Base-by-base conservation (phyloP, 2,797 vertebrate genomes). In the Enteromius thamalakanensis region DNA sequence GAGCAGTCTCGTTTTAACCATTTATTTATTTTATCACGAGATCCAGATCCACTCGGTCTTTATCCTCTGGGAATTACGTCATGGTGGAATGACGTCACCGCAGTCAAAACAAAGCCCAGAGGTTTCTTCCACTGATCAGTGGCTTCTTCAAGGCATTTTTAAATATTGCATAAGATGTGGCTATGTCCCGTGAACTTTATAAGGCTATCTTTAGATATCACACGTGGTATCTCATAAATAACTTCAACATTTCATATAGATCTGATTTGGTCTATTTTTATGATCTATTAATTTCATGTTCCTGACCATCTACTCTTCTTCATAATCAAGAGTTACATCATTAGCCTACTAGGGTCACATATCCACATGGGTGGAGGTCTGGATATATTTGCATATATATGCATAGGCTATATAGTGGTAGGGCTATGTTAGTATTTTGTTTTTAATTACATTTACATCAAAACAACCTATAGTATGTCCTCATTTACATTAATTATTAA, bases 51-150 rank as follows among this genome's bases (percentile, higher is more conserved):
- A 42, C 47, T 26, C 45, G 19, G 65, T 76, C 62, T 64, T 26
- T 68, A 32, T 42, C 53, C 17, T 10, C 42, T 58, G 29, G n/a
- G 55, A 40, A 74, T 79, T 15, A 51, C 58, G 40, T 51, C 67
- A 77, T 37, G n/a, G 0, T 53, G 15, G 21, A 60, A 79, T 82
- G 84, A 85, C 84, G 60, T 85, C 84, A 85, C 49, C 14, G 2
- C 26, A 45, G 29, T 47, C 17, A 60, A 17, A 42, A 17, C 67
- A 80, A 23, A 69, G 65, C 49, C 15, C 78, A 23, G 45, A 65
- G 62, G 47, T 53, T 67, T 68, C 19, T 51, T 51, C 45, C 45
- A 51, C 45, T 21, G 26, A 19, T 72, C 47, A 21, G 9, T 12
- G 47, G 4, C 37, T 37, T 37, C 19, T 23, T 74, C 32, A 1